Evolutionary conservation across 2,797 vertebrate genomes (phyloP).

Genomic region (Phaenicophaeus curvirostris): DNA sequence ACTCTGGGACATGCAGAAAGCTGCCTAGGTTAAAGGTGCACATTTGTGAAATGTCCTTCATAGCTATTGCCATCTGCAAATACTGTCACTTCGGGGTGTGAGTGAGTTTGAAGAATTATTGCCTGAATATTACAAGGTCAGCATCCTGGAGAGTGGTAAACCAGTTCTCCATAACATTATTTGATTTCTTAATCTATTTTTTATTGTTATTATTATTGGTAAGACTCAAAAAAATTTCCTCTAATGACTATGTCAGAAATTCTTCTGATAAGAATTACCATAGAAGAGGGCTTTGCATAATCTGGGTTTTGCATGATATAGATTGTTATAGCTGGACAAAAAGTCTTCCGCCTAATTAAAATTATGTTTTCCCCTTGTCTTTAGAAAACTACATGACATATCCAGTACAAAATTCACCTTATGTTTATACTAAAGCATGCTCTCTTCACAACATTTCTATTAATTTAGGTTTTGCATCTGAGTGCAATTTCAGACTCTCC

Average conservation of each 20-base stretch:
- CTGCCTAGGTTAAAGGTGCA: background rate
- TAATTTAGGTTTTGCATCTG: background rate
- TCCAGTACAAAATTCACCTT: background rate
- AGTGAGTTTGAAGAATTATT: background rate
- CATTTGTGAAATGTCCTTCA: background rate
- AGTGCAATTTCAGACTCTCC: background rate
- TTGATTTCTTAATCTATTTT: background rate
- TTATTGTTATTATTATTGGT: background rate
- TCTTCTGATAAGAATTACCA: background rate
- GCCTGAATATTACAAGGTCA: background rate
- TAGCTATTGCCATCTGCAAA: background rate
- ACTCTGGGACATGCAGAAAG: background rate
- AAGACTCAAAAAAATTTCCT: background rate
- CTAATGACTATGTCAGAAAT: rapidly evolving
- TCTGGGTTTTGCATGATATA: background rate
- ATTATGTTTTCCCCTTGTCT: background rate
- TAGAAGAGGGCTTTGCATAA: background rate
- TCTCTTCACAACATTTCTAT: background rate
- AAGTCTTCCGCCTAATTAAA: background rate
- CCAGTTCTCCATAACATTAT: background rate
- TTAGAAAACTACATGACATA: background rate
- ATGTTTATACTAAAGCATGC: background rate
- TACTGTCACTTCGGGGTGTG: background rate
- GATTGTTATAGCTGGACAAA: background rate
- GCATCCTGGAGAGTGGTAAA: background rate